These are phyloP conservation scores for Plotosus lineatus DNA, from an alignment of 2,113 vertebrate species.

Conservation along the genomic window DNA sequence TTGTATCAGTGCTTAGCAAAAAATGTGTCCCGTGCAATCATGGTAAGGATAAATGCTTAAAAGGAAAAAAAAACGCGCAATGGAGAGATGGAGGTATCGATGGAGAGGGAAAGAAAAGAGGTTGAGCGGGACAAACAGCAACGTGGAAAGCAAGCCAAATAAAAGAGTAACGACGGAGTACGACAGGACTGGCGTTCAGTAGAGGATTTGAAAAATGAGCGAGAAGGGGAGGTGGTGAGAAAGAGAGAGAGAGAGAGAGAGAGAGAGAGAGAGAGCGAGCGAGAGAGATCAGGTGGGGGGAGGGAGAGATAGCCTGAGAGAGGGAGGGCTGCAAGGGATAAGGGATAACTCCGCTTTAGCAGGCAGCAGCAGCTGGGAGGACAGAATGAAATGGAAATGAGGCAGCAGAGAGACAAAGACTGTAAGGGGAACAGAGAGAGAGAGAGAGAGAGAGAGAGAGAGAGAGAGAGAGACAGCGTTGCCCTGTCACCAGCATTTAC, in stretches of 20 bases:
- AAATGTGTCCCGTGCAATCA: slow-evolving; percentile 76
- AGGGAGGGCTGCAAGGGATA: slow-evolving; percentile 69
- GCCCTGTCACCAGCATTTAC: slow-evolving; percentile 92
- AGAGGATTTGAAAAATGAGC: slow-evolving; percentile 63
- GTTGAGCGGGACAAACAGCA: not conserved
- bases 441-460: slow-evolving; percentile 43
- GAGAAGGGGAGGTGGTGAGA: slow-evolving; percentile 42
- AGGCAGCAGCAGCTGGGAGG: slow-evolving; percentile 50
- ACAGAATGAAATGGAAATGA: slow-evolving; percentile 45
- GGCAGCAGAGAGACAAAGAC: slow-evolving; percentile 30
- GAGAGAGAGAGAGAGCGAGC: slow-evolving; percentile 14
- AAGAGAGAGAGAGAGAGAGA: slow-evolving; percentile 41
- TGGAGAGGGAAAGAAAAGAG: not conserved
- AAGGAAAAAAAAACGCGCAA: not conserved
- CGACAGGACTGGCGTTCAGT: slow-evolving; percentile 22
- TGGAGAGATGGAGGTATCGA: not conserved
- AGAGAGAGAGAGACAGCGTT: slow-evolving; percentile 62
- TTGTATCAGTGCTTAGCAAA: slow-evolving; percentile 77
- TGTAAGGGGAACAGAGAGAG: slow-evolving; percentile 33
- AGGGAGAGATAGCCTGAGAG: slow-evolving; percentile 64
- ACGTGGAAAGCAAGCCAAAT: slow-evolving; percentile 15
- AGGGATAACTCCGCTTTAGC: slow-evolving; percentile 55
- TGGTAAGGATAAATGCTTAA: slow-evolving; percentile 64
- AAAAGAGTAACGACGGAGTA: slow-evolving; percentile 25
- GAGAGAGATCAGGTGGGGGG: slow-evolving; percentile 56